Evolutionary conservation across 2,888 invertebrate species (phyloP), one percentile per base, ranked within the genome.

Genomic region (Matsumyia berberina): DNA sequence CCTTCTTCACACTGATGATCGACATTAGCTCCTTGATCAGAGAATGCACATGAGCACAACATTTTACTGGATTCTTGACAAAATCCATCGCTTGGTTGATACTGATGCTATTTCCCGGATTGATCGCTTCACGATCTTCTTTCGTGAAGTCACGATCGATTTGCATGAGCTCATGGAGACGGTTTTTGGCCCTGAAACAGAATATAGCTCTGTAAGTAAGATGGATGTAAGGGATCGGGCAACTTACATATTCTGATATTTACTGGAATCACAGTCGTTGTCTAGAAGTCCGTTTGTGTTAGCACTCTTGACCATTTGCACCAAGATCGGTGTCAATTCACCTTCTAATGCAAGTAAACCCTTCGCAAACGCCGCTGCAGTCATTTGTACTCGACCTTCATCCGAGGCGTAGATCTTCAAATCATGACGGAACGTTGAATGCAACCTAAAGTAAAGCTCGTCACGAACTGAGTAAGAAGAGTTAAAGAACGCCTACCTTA

Each of bases 291-390:
- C 99, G 93, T 99, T 99, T 0, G 99, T 99, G 90, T 99, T 99
- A 24, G 99, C 99, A 86, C 98, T 98, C 91, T 99, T 99, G 39
- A 99, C 99, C 99, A 99, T 99, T 92, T 99, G 99, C 60, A 99
- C 99, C 55, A 99, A 93, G 90, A 99, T 99, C 0, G 99, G 99
- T 0, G 99, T 99, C 42, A 99, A 93, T 92, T 99, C 99, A 0
- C 99, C 99, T 92, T 99, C 99, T 62, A 99, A 91, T 0, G 99
- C 99, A 7, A 99, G 93, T 33, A 99, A 93, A 0, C 99, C 99
- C 93, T 99, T 99, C 2, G 99, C 98, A 92, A 99, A 99, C 1
- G 99, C 99, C 0, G 99, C 99, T 0, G 99, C 99, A 0, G 99
- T 99, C 99, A 99, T 99, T 92, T 99, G 99, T 1, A 99, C 99